Evolutionary conservation across 2,797 vertebrate species (phyloP).

Genomic region (Synaphobranchus kaupii): DNA sequence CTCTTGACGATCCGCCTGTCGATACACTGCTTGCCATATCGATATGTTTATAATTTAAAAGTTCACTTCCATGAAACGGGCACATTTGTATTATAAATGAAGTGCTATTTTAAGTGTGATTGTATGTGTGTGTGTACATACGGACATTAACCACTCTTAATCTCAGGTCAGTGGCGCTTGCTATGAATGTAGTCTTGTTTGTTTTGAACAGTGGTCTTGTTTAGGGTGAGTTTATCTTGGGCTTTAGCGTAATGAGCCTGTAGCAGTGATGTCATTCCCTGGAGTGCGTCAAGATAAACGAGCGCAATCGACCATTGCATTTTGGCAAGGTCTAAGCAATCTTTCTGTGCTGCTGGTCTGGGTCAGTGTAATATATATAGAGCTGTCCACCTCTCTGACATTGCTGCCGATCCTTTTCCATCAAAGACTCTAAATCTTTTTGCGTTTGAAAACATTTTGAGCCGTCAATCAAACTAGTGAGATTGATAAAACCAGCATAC

Average conservation of each 20-base stretch:
- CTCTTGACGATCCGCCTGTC: no score
- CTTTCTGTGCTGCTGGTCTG: constrained; percentile 40
- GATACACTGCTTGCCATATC: no score
- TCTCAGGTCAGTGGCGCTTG: neutral
- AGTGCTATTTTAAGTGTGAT: neutral
- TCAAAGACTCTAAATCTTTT: neutral
- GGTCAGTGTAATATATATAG: constrained; percentile 46
- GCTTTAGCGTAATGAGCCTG: constrained; percentile 28
- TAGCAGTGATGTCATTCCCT: constrained; percentile 17
- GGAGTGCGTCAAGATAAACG: constrained; percentile 22
- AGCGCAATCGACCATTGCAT: constrained; percentile 31
- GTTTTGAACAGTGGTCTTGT: constrained; percentile 21
- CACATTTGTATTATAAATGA: neutral
- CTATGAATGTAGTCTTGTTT: constrained; percentile 18
- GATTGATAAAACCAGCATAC: neutral
- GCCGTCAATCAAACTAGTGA: neutral
- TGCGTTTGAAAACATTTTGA: neutral
- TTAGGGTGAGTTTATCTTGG: constrained; percentile 24
- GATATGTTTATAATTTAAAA: neutral
- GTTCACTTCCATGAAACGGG: neutral
- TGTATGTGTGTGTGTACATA: neutral
- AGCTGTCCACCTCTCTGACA: neutral
- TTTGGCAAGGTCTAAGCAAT: constrained; percentile 42
- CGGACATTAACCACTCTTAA: neutral
- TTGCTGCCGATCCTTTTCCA: neutral